Conservation (phyloP, 2,797 vertebrate species). For the Prunella strophiata region DNA sequence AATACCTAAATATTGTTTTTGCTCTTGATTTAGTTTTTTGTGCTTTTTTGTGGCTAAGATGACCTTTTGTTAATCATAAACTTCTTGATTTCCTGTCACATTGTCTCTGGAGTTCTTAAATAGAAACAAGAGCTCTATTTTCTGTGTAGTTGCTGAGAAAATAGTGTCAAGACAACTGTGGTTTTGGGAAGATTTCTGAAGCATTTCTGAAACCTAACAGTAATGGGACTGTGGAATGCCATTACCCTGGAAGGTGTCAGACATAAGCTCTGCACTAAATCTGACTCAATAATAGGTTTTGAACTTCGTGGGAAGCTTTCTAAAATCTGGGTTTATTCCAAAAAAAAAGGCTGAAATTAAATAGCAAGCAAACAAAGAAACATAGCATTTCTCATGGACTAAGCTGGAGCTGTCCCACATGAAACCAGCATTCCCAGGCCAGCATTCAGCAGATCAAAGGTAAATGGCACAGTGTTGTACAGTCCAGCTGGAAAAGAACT, state of each 20-base stretch:
- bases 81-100: background rate
- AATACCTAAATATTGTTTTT: background rate
- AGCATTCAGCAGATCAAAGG: background rate
- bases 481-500: background rate
- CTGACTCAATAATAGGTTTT: background rate
- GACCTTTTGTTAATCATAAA: background rate
- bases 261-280: conserved; percentile 14
- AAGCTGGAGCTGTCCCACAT: background rate
- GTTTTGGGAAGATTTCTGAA: background rate
- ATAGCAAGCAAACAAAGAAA: conserved; percentile 13
- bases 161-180: background rate
- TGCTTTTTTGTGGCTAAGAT: background rate
- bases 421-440: background rate
- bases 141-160: background rate
- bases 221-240: background rate
- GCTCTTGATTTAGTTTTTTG: background rate
- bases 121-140: background rate
- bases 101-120: background rate
- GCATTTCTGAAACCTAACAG: background rate
- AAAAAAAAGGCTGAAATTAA: background rate
- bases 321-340: conserved; percentile 15
- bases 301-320: conserved; percentile 29
- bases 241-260: background rate
- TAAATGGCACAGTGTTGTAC: background rate
- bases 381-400: background rate